These are phyloP conservation scores for Alviniconcha marisindica DNA, from an alignment of 1,140 invertebrate genomes.

Conservation along the genomic window DNA sequence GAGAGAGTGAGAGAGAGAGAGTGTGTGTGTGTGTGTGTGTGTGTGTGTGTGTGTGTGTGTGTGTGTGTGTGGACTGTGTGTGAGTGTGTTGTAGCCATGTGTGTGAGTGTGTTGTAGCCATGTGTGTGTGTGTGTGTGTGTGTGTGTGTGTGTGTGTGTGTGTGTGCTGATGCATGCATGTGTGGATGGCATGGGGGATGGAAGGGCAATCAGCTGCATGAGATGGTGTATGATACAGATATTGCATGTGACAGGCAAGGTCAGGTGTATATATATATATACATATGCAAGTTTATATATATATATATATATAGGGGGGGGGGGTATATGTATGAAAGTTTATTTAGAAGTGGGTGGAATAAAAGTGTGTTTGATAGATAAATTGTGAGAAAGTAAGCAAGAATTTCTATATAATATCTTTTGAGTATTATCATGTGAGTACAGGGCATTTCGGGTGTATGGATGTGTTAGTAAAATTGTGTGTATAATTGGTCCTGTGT, in stretches of 20 bases:
- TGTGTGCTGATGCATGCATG: background rate
- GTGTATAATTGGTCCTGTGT: too few relatives aligned
- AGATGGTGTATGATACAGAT: background rate
- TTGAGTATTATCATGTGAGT: too few relatives aligned
- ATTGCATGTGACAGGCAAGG: background rate
- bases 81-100: background rate
- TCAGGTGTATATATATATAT: too few relatives aligned
- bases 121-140: background rate
- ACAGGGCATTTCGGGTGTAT: too few relatives aligned
- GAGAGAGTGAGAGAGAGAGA: background rate
- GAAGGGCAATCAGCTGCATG: background rate
- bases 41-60: conserved; percentile 1
- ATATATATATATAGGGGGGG: too few relatives aligned
- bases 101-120: background rate
- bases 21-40: conserved; percentile 22
- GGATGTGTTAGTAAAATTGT: too few relatives aligned
- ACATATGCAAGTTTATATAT: too few relatives aligned
- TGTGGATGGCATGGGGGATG: background rate
- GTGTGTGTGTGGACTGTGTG: background rate
- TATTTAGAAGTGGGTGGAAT: too few relatives aligned
- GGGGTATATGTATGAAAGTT: too few relatives aligned
- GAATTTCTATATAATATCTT: too few relatives aligned
- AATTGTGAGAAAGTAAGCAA: too few relatives aligned
- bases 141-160: conserved; percentile 4
- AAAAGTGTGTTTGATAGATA: too few relatives aligned